Conservation (phyloP, 2,888 invertebrate species). For the Bedellia somnulentella region DNA sequence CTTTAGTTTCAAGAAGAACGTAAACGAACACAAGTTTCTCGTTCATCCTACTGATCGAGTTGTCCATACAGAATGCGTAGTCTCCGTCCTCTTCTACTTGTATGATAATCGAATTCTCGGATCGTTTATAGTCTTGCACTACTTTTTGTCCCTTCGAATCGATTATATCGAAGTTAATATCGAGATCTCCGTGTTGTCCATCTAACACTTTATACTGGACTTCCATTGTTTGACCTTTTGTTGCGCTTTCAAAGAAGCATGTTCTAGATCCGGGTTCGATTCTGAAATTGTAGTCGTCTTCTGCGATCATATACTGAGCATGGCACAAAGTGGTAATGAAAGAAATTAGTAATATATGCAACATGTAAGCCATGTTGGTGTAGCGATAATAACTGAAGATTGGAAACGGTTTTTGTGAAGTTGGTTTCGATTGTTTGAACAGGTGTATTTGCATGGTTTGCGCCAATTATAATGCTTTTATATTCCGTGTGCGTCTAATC, state of each 20-base stretch:
- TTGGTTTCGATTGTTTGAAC: no score
- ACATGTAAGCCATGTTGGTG: no score
- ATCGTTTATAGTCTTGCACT: conserved; percentile 67
- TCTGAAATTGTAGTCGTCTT: conserved; percentile 35
- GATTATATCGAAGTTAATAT: conserved; percentile 74
- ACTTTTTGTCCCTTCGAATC: conserved; percentile 66
- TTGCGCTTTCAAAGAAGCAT: conserved; percentile 36
- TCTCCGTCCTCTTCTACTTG: conserved; percentile 67
- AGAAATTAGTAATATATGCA: no score
- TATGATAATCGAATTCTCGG: conserved; percentile 68
- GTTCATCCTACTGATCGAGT: conserved; percentile 78
- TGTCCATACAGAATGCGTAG: conserved; percentile 85
- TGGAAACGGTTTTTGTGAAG: no score
- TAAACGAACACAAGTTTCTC: conserved; percentile 82
- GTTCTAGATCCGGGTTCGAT: conserved; percentile 34
- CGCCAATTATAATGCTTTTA: no score
- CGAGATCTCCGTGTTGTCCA: conserved; percentile 82
- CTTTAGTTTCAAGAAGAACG: conserved; percentile 66
- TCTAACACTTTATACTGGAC: conserved; percentile 65
- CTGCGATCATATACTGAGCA: no score
- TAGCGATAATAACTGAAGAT: no score
- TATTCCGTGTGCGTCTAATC: no score
- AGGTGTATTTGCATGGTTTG: no score
- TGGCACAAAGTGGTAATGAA: no score
- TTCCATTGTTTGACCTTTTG: conserved; percentile 35